Evolutionary conservation across 2,888 invertebrate species (phyloP).

Genomic region (Clusia tigrina): DNA sequence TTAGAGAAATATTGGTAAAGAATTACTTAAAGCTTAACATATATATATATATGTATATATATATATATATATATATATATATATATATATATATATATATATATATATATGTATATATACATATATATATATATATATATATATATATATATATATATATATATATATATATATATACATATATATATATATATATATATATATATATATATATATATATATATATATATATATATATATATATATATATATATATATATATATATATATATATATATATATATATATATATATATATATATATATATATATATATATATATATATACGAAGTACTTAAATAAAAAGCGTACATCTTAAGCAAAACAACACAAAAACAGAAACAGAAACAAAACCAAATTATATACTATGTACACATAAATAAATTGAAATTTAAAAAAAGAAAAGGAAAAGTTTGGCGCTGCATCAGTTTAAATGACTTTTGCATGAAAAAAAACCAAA

Average conservation of each 20-base stretch:
- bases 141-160: too few relatives aligned
- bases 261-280: too few relatives aligned
- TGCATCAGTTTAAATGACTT: background rate
- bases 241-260: too few relatives aligned
- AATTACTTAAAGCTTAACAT: conserved; percentile 5
- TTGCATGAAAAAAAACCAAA: conserved; percentile 8
- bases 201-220: too few relatives aligned
- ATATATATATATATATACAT: too few relatives aligned
- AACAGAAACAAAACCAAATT: background rate
- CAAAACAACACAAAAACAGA: conserved; percentile 9
- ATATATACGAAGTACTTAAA: conserved; percentile 5
- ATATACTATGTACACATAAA: background rate
- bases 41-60: background rate
- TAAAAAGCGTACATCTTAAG: background rate
- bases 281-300: too few relatives aligned
- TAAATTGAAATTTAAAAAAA: background rate
- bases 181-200: too few relatives aligned
- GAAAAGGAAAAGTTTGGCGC: background rate
- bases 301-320: too few relatives aligned
- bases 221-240: too few relatives aligned
- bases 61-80: background rate
- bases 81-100: too few relatives aligned
- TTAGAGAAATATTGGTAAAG: conserved; percentile 41
- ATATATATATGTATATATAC: too few relatives aligned
- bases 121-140: too few relatives aligned